phyloP scores from a whole-genome alignment of 2,797 vertebrate genomes.

The Champsocephalus esox region DNA sequence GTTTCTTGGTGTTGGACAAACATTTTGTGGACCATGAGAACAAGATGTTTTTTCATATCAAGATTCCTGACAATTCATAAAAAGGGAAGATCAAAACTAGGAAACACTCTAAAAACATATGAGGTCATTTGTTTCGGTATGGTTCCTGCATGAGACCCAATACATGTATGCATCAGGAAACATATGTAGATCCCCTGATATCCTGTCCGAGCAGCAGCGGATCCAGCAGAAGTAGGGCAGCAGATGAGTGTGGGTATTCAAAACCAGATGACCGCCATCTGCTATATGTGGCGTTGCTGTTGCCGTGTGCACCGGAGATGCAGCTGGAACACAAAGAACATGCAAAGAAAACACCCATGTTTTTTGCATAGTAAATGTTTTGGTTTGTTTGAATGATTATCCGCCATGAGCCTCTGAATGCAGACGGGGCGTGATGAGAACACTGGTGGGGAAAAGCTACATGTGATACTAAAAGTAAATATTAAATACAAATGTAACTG shows the following conservation, averaged over 20 bases:
- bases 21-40: too few species aligned
- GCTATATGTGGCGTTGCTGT: slow-evolving; percentile 63
- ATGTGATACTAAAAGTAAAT: too few species aligned
- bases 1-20: too few species aligned
- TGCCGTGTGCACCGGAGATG: slow-evolving; percentile 39
- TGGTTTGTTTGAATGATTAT: slow-evolving; percentile 24
- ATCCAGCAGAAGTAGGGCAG: slow-evolving; percentile 74
- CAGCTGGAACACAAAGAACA: slow-evolving; percentile 40
- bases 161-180: slow-evolving; percentile 49
- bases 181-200: slow-evolving; percentile 40
- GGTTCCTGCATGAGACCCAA: too few species aligned
- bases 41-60: too few species aligned
- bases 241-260: slow-evolving; percentile 80
- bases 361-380: slow-evolving; percentile 24
- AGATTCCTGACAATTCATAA: too few species aligned
- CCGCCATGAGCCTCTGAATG: slow-evolving; percentile 36
- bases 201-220: slow-evolving; percentile 44
- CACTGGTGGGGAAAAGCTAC: neutral
- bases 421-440: slow-evolving; percentile 2
- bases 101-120: too few species aligned
- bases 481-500: too few species aligned
- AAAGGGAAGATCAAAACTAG: too few species aligned
- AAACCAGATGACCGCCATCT: slow-evolving; percentile 90
- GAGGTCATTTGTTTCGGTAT: too few species aligned
- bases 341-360: slow-evolving; percentile 14